These are phyloP conservation scores for Phaethornis superciliosus DNA, from an alignment of 2,113 vertebrate genomes.

Conservation along the genomic window DNA sequence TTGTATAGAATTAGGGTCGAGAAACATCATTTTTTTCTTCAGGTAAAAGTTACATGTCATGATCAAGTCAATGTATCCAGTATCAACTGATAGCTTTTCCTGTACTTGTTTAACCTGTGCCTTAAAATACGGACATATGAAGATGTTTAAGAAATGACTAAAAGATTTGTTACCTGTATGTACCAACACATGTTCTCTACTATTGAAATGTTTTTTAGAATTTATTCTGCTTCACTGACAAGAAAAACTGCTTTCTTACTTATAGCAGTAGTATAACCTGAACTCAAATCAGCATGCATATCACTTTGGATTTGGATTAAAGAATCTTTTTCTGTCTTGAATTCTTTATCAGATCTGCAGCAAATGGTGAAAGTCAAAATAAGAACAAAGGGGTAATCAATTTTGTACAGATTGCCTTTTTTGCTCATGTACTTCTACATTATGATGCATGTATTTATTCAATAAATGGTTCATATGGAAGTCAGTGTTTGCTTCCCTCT, in stretches of 20 bases:
- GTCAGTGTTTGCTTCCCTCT: background rate
- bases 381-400: conserved; percentile 51
- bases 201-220: conserved; percentile 28
- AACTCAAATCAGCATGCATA: conserved; percentile 24
- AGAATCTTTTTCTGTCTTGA: conserved; percentile 13
- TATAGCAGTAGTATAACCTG: background rate
- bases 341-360: conserved; percentile 40
- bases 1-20: background rate
- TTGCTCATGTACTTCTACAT: conserved; percentile 69
- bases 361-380: conserved; percentile 43
- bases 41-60: conserved; percentile 7
- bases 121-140: conserved; percentile 76
- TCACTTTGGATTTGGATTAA: conserved; percentile 29
- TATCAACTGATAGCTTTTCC: conserved; percentile 47
- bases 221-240: conserved; percentile 26
- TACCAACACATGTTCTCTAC: conserved; percentile 36
- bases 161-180: conserved; percentile 48
- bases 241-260: conserved; percentile 40
- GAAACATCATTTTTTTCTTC: background rate
- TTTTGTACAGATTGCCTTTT: conserved; percentile 69
- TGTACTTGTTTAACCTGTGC: conserved; percentile 84
- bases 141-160: conserved; percentile 49
- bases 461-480: conserved; percentile 73
- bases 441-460: conserved; percentile 79
- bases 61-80: conserved; percentile 28